phyloP scores from a whole-genome alignment of 2,113 vertebrate genomes.

The Quiscalus mexicanus region DNA sequence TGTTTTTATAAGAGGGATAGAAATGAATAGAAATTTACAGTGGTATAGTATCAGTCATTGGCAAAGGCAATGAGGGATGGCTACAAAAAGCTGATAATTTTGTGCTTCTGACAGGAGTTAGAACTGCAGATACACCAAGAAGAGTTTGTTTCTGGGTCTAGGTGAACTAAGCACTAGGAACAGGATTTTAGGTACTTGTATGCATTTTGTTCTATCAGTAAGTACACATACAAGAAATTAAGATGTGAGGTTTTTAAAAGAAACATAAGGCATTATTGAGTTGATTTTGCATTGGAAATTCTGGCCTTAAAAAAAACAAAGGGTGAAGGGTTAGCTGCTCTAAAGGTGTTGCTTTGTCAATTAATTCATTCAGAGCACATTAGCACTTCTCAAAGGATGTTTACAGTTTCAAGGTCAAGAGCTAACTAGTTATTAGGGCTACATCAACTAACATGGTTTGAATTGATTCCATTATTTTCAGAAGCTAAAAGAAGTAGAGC shows the following conservation, averaged over 20 bases:
- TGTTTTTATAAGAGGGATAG: not conserved
- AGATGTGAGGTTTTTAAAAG: not conserved
- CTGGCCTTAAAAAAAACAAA: not conserved
- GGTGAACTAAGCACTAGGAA: not conserved
- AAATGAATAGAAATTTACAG: not conserved
- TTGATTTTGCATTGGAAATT: not conserved
- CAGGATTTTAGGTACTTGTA: not conserved
- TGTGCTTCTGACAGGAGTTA: not conserved
- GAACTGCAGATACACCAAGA: not conserved
- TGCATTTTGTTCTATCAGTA: not conserved
- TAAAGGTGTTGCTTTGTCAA: not conserved
- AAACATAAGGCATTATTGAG: not conserved
- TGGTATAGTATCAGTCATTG: fast-evolving
- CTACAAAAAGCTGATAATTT: not conserved
- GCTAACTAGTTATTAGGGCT: not conserved
- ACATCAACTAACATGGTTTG: not conserved
- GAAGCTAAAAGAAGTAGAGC: not conserved
- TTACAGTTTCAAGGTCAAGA: not conserved
- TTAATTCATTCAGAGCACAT: not conserved
- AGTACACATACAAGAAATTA: not conserved
- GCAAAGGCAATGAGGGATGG: not conserved
- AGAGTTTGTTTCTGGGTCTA: not conserved
- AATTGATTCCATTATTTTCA: not conserved
- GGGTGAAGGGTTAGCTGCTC: not conserved
- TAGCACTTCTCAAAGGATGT: not conserved